phyloP scores from a whole-genome alignment of 2,113 vertebrate species.

The Larimichthys polyactis region DNA sequence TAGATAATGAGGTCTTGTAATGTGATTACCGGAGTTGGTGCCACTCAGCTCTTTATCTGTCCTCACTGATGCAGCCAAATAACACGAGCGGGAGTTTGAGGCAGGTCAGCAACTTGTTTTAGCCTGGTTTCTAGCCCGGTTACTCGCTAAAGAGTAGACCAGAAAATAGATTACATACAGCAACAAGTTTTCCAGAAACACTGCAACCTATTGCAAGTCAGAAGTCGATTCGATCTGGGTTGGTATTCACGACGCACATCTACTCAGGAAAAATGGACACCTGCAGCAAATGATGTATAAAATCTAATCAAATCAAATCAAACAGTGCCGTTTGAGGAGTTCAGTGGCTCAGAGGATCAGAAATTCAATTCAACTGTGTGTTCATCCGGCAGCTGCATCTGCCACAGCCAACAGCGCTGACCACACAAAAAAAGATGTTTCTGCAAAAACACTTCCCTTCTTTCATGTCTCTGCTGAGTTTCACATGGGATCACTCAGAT shows the following conservation, averaged over 20 bases:
- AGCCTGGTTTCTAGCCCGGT: background rate
- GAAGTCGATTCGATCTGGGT: too few species aligned
- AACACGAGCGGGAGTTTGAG: background rate
- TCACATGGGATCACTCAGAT: conserved; percentile 1
- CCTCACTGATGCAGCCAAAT: conserved; percentile 20
- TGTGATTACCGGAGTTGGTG: conserved; percentile 30
- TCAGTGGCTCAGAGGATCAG: background rate
- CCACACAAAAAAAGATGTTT: background rate
- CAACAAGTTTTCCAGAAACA: too few species aligned
- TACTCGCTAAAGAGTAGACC: background rate
- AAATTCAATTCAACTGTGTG: background rate
- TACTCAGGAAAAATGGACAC: too few species aligned
- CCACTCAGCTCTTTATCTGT: conserved; percentile 33
- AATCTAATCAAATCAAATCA: background rate
- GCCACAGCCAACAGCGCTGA: background rate
- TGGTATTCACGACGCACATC: too few species aligned
- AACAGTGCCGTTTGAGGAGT: background rate
- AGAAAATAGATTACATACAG: too few species aligned
- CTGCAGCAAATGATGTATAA: background rate
- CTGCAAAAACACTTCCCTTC: background rate
- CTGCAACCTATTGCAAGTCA: too few species aligned
- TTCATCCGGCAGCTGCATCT: background rate
- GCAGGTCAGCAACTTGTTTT: background rate
- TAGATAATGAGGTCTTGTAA: conserved; percentile 22
- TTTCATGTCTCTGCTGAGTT: background rate